These are phyloP conservation scores for Tachina fera DNA, from an alignment of 2,888 invertebrate species.

Conservation along the genomic window DNA sequence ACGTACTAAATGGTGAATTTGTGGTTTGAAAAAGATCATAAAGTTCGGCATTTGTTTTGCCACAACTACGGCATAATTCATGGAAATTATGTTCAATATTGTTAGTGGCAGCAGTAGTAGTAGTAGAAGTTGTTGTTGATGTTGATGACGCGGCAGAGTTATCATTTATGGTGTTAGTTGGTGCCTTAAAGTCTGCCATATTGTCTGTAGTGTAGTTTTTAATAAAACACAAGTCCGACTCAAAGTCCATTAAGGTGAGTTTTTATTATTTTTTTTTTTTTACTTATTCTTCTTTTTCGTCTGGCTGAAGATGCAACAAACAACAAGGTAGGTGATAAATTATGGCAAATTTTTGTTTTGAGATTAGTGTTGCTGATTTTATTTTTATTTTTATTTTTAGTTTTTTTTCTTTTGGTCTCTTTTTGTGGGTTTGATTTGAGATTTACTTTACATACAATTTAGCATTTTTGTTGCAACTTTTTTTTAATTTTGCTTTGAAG, in stretches of 20 bases:
- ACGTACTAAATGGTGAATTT: slow-evolving; percentile 64
- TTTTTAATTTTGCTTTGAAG: slow-evolving; percentile 30
- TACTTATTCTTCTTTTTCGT: neutral
- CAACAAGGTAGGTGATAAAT: slow-evolving; percentile 51
- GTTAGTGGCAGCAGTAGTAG: too few relatives aligned
- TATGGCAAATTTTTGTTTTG: slow-evolving; percentile 42
- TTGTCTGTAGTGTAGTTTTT: slow-evolving; percentile 60
- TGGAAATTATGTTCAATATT: slow-evolving; percentile 60
- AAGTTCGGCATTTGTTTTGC: slow-evolving; percentile 73
- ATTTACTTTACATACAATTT: slow-evolving; percentile 31
- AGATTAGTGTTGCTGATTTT: slow-evolving; percentile 29
- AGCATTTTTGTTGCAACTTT: slow-evolving; percentile 15
- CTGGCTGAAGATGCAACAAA: slow-evolving; percentile 32
- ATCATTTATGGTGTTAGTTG: slow-evolving; percentile 46
- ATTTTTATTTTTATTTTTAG: too few relatives aligned
- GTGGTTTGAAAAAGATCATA: slow-evolving; percentile 73
- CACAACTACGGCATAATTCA: slow-evolving; percentile 74
- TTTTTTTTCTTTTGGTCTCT: neutral
- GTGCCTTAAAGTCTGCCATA: slow-evolving; percentile 70
- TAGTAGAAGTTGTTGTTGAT: slow-evolving; percentile 28
- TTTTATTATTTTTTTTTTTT: neutral
- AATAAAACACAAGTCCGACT: slow-evolving; percentile 26
- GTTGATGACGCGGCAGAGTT: slow-evolving; percentile 31
- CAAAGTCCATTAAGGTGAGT: slow-evolving; percentile 34
- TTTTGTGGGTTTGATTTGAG: slow-evolving; percentile 8